Base-by-base conservation (phyloP, 2,113 vertebrate genomes). In the Neogale vison region DNA sequence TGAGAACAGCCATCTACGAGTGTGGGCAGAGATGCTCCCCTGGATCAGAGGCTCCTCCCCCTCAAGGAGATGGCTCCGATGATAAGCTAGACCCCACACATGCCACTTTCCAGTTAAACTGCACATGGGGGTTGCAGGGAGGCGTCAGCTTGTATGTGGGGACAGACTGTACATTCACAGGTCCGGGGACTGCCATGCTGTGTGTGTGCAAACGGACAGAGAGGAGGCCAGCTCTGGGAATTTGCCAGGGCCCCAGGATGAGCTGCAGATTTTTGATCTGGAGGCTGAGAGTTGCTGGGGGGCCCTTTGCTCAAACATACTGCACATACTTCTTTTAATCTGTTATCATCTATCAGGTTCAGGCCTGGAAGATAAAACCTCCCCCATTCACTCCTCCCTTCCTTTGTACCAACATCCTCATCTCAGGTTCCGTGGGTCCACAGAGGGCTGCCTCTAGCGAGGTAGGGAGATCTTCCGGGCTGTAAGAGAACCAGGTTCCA, bases 401-500 rank as follows among this genome's bases (percentile, higher is more conserved):
- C 65, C 15, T 29, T 24, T 11, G 11, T 47, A 71, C 36, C 59
- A 67, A 80, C 23, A 18, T 42, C 79, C 55, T 74, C 20, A 87
- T 57, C 39, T 67, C 50, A 45, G 36, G 57, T 52, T 94, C 42
- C 63, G 9, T 0, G 31, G 45, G 24, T 69, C 76, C 74, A 23
- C 4, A 13, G 42, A 76, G 3, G 31, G 61, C 31, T 34, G 13
- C n/a, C 23, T 88, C 89, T 96, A 92, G 34, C 29, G 61, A 93
- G 3, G 50, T 50, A 76, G 23, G 50, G 72, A 39, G 67, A 67
- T 57, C 82, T 95, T 96, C 81, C 72, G 23, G 20, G 29, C 4
- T 36, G 94, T 98, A 96, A 96, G 84, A 67, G 96, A 99, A n/a
- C 98, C 98, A 63, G 97, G 39, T 0, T 98, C 98, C n/a, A 99